Conservation (phyloP, 2,888 invertebrate species). For the Apoda limacodes region DNA sequence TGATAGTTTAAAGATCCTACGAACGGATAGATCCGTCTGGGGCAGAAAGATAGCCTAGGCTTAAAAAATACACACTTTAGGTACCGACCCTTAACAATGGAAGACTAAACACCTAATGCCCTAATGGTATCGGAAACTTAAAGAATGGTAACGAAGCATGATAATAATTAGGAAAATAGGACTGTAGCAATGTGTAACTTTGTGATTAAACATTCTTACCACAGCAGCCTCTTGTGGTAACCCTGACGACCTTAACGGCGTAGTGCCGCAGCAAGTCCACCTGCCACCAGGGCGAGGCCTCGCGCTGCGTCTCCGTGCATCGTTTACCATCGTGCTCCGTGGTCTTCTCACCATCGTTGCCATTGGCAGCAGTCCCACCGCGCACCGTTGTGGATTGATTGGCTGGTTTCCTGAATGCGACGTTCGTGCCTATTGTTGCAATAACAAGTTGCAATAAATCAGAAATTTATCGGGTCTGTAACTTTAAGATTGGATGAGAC, state of each 20-base stretch:
- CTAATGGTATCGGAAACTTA: no score
- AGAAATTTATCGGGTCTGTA: no score
- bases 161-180: no score
- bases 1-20: no score
- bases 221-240: constrained; percentile 86
- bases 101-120: no score
- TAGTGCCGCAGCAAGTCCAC: constrained; percentile 88
- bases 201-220: constrained; percentile 50
- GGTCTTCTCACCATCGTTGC: constrained; percentile 87
- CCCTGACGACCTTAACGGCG: constrained; percentile 85
- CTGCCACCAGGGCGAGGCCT: constrained; percentile 94
- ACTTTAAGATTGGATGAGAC: no score
- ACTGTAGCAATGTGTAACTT: neutral
- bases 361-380: constrained; percentile 84
- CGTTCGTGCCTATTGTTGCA: constrained; percentile 81
- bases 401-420: constrained; percentile 86
- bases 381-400: constrained; percentile 92
- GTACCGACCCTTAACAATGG: no score
- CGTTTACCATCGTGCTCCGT: constrained; percentile 88
- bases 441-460: neutral
- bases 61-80: no score
- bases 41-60: no score
- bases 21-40: no score
- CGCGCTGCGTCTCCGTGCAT: constrained; percentile 90
- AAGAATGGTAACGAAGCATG: no score